phyloP scores from a whole-genome alignment of 2,797 vertebrate species.

The Pagetopsis macropterus region DNA sequence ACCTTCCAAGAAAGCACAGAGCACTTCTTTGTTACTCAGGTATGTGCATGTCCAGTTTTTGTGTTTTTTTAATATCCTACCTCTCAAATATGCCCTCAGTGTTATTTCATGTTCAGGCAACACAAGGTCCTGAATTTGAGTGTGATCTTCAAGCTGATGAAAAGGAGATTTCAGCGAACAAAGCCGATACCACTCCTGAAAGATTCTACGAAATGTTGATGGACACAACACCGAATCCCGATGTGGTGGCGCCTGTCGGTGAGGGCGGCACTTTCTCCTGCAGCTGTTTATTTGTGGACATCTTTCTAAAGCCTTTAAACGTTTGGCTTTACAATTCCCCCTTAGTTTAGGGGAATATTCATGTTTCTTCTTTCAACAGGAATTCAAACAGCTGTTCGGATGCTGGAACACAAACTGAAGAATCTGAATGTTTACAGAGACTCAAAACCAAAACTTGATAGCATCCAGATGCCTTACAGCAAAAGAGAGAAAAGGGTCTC shows the following conservation, averaged over 20 bases:
- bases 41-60: slow-evolving; percentile 49
- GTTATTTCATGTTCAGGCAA: slow-evolving; percentile 60
- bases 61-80: not conserved
- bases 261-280: slow-evolving; percentile 42
- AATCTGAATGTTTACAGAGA: slow-evolving; percentile 81
- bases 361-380: slow-evolving; percentile 73
- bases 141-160: slow-evolving; percentile 19
- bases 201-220: slow-evolving; percentile 79
- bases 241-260: slow-evolving; percentile 81
- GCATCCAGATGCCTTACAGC: slow-evolving; percentile 73
- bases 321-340: slow-evolving; percentile 7
- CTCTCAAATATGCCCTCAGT: not conserved
- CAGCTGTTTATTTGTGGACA: slow-evolving; percentile 30
- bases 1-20: slow-evolving; percentile 54
- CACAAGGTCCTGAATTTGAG: slow-evolving; percentile 47
- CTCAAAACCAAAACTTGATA: slow-evolving; percentile 77
- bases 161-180: slow-evolving; percentile 27
- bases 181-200: slow-evolving; percentile 42
- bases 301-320: slow-evolving; percentile 35
- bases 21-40: slow-evolving; percentile 89
- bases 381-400: slow-evolving; percentile 86
- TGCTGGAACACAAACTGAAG: slow-evolving; percentile 81
- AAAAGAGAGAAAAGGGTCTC: slow-evolving; percentile 80
- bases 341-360: slow-evolving; percentile 14
- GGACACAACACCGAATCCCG: slow-evolving; percentile 67